phyloP scores from a whole-genome alignment of 2,888 invertebrate genomes.

The Neelides folsomi region DNA sequence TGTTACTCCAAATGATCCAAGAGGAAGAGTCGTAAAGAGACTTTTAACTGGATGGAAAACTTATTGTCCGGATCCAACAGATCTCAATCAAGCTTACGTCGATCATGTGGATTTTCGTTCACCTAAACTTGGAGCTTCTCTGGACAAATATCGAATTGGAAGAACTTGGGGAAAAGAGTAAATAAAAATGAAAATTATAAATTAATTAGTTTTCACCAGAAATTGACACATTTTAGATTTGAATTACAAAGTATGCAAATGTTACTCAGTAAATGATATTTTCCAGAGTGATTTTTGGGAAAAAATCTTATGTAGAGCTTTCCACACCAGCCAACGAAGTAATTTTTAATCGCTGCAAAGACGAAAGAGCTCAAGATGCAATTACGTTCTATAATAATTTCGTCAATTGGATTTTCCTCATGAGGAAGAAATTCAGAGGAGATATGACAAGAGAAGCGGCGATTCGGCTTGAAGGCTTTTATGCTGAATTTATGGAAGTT shows the following conservation, averaged over 20 bases:
- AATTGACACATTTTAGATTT: neutral
- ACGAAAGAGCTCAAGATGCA: constrained; percentile 18
- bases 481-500: too few relatives aligned
- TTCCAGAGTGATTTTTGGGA: constrained; percentile 19
- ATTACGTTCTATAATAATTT: neutral
- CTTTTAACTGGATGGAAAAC: constrained; percentile 23
- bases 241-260: neutral
- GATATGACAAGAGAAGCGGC: too few relatives aligned
- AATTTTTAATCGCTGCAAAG: constrained; percentile 29
- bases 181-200: neutral
- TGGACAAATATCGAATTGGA: constrained; percentile 19
- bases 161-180: constrained; percentile 8
- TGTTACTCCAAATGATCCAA: constrained; percentile 24
- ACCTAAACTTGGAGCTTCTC: constrained; percentile 22
- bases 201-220: neutral
- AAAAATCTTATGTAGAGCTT: constrained; percentile 7
- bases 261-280: too few relatives aligned
- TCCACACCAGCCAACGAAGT: constrained; percentile 25
- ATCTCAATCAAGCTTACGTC: constrained; percentile 24
- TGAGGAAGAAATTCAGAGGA: too few relatives aligned
- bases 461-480: too few relatives aligned
- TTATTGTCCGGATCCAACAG: constrained; percentile 20
- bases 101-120: constrained; percentile 27
- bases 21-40: constrained; percentile 22
- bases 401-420: neutral